These are phyloP conservation scores for Egretta garzetta DNA, from an alignment of 2,113 vertebrate genomes.

Conservation along the genomic window DNA sequence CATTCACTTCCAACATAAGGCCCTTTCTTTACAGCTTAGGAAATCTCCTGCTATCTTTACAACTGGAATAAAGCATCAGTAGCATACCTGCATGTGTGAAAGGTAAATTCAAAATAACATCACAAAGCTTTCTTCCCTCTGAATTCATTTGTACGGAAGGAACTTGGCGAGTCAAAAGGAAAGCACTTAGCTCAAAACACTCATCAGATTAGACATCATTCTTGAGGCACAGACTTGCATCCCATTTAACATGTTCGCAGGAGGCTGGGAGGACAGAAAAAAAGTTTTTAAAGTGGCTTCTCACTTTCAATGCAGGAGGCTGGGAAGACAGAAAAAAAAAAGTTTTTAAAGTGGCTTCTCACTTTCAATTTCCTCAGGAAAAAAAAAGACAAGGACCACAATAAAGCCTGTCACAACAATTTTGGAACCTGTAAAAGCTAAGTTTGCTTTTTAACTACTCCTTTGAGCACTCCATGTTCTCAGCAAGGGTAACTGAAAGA, in stretches of 20 bases:
- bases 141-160: neutral
- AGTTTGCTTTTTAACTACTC: neutral
- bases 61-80: neutral
- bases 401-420: constrained; percentile 29
- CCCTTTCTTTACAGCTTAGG: neutral
- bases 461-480: neutral
- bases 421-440: neutral
- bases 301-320: neutral
- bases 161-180: neutral
- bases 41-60: neutral
- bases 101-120: neutral
- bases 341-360: neutral
- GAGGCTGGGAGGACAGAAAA: neutral
- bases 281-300: neutral
- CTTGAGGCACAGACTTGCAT: neutral
- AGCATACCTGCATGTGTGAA: neutral
- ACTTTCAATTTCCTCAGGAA: neutral
- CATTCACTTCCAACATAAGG: neutral
- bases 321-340: neutral
- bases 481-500: neutral
- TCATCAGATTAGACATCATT: neutral
- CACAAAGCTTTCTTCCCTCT: neutral
- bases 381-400: neutral
- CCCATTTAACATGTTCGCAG: neutral
- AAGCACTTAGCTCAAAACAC: neutral